These are phyloP conservation scores for Cololabis saira DNA, from an alignment of 2,113 vertebrate genomes.

Conservation along the genomic window DNA sequence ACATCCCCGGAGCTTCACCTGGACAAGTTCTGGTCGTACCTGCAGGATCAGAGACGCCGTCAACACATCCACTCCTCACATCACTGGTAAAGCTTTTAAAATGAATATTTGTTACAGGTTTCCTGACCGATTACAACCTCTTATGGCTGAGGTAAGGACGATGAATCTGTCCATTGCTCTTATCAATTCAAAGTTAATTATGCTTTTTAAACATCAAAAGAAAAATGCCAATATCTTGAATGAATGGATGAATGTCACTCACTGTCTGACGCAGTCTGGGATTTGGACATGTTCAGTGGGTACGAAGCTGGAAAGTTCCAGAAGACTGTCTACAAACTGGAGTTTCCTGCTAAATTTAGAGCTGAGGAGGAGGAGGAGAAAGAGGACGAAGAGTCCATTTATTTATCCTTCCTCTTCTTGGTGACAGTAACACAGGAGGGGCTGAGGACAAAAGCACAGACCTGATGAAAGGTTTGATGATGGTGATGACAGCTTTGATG, in stretches of 20 bases:
- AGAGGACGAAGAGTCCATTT: neutral
- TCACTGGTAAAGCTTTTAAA: too few relatives aligned
- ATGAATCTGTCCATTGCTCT: too few relatives aligned
- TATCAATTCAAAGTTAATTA: too few relatives aligned
- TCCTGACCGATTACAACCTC: too few relatives aligned
- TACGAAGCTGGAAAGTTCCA: conserved; percentile 72
- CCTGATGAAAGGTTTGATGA: conserved; percentile 90
- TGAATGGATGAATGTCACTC: conserved; percentile 70
- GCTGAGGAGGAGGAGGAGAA: conserved; percentile 61
- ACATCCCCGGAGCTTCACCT: conserved; percentile 40
- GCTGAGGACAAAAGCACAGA: conserved; percentile 34
- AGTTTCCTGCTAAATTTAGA: conserved; percentile 87
- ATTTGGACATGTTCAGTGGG: conserved; percentile 82
- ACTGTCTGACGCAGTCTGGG: conserved; percentile 81
- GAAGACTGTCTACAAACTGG: conserved; percentile 79
- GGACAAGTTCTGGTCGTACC: conserved; percentile 56
- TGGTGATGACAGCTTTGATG: conserved; percentile 82
- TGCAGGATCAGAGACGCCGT: conserved; percentile 14
- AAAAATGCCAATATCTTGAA: too few relatives aligned
- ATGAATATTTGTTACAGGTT: too few relatives aligned
- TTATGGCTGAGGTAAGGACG: too few relatives aligned
- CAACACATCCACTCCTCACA: too few relatives aligned
- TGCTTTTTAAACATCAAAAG: too few relatives aligned
- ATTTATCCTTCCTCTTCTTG: neutral
- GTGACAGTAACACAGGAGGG: neutral